Evolutionary conservation across 92 coral and sea anemone genomes (phyloP).

Genomic region (Heliopora coerulea): DNA sequence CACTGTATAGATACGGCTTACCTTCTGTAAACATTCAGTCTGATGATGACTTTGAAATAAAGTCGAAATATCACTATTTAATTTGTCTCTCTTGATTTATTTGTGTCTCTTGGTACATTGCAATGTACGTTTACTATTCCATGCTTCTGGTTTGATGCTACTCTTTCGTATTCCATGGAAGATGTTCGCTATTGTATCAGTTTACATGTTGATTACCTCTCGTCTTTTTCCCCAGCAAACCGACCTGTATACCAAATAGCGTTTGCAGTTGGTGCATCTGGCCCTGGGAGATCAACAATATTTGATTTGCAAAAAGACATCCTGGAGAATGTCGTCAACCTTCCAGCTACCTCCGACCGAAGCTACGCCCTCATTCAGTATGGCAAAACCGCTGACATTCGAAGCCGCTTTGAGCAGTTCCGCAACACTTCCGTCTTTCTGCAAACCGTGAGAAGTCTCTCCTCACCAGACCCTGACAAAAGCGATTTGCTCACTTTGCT

Average conservation of each 20-base stretch:
- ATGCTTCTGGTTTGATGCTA: too few relatives aligned
- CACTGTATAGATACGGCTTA: too few relatives aligned
- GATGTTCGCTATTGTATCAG: too few relatives aligned
- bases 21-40: too few relatives aligned
- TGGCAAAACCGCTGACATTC: conserved; percentile 28
- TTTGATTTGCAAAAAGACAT: conserved; percentile 35
- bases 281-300: conserved; percentile 14
- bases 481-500: conserved; percentile 11
- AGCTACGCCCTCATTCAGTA: conserved; percentile 44
- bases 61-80: too few relatives aligned
- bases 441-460: conserved; percentile 9
- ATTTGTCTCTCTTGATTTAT: too few relatives aligned
- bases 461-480: conserved; percentile 12
- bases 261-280: conserved; percentile 48
- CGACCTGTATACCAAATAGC: conserved; percentile 30
- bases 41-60: too few relatives aligned
- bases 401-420: conserved; percentile 30
- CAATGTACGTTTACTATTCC: too few relatives aligned
- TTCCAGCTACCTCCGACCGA: conserved; percentile 15
- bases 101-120: too few relatives aligned
- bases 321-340: conserved; percentile 26
- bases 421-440: conserved; percentile 1
- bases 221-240: conserved; percentile 18
- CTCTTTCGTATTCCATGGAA: too few relatives aligned
- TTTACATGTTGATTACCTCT: neutral